Evolutionary conservation across 2,888 invertebrate species (phyloP).

Genomic region (Phanerotoma sp.): DNA sequence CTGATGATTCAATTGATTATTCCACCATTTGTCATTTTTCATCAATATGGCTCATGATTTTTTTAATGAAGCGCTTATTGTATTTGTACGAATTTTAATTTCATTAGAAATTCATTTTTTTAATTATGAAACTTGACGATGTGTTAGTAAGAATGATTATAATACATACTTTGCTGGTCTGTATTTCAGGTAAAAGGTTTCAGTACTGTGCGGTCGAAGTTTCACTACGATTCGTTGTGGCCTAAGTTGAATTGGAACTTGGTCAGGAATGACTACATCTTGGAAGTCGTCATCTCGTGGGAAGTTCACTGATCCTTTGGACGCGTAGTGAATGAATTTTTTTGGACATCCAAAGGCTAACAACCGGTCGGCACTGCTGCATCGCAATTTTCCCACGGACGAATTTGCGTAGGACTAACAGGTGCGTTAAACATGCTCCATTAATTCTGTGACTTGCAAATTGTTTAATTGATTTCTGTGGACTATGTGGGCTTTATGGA

Average conservation of each 20-base stretch:
- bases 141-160: slow-evolving; percentile 1
- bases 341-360: slow-evolving; percentile 39
- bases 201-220: slow-evolving; percentile 65
- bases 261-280: slow-evolving; percentile 56
- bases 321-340: slow-evolving; percentile 32
- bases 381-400: slow-evolving; percentile 40
- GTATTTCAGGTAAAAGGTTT: slow-evolving; percentile 67
- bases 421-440: neutral
- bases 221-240: slow-evolving; percentile 66
- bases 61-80: neutral
- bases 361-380: slow-evolving; percentile 38
- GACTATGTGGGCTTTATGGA: neutral
- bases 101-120: neutral
- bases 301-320: slow-evolving; percentile 24
- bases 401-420: slow-evolving; percentile 41
- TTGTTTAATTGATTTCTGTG: neutral
- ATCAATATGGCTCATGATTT: neutral
- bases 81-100: neutral
- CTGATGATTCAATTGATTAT: slow-evolving; percentile 47
- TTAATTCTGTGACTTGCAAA: neutral
- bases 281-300: slow-evolving; percentile 57
- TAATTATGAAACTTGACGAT: slow-evolving; percentile 1
- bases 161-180: slow-evolving; percentile 64
- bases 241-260: slow-evolving; percentile 65
- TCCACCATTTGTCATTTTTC: neutral